Conservation (phyloP, 53 echinoderm and acorn worm species). For the Crossaster papposus region DNA sequence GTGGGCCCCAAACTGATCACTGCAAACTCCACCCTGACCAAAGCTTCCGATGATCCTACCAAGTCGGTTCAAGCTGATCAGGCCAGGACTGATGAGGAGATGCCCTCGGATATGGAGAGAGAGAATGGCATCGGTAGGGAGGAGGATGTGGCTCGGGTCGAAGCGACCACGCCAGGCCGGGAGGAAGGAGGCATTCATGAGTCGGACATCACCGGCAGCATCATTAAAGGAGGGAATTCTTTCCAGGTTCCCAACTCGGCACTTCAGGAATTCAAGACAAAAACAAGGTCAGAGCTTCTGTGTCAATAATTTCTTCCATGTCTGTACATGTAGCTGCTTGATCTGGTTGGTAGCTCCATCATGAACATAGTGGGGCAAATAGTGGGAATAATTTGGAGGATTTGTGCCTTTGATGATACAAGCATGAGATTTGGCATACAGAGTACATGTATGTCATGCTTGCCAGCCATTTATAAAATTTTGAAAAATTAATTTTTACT, state of each 20-base stretch:
- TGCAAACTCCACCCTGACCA: background rate
- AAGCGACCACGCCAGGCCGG: constrained; percentile 26
- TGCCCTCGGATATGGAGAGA: background rate
- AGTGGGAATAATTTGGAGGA: no score
- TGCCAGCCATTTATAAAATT: no score
- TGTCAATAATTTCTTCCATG: background rate
- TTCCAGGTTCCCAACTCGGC: constrained; percentile 64
- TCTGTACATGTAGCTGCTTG: background rate
- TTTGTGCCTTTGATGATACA: no score
- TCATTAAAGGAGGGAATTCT: constrained; percentile 61
- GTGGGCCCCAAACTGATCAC: background rate
- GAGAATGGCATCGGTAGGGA: background rate
- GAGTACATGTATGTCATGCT: no score
- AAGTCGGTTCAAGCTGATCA: background rate
- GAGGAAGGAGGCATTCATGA: constrained; percentile 58
- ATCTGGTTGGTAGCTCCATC: background rate
- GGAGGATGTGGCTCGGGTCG: background rate
- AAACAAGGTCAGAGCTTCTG: constrained; percentile 62
- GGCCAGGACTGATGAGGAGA: background rate
- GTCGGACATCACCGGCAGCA: constrained; percentile 72
- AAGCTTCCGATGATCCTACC: background rate
- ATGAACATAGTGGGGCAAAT: no score
- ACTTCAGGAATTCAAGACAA: constrained; percentile 70
- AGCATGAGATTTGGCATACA: no score
- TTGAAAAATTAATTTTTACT: no score